Evolutionary conservation across 1,140 invertebrate species (phyloP), one percentile per base, ranked within the genome.

Genomic region (Lepidurus arcticus): DNA sequence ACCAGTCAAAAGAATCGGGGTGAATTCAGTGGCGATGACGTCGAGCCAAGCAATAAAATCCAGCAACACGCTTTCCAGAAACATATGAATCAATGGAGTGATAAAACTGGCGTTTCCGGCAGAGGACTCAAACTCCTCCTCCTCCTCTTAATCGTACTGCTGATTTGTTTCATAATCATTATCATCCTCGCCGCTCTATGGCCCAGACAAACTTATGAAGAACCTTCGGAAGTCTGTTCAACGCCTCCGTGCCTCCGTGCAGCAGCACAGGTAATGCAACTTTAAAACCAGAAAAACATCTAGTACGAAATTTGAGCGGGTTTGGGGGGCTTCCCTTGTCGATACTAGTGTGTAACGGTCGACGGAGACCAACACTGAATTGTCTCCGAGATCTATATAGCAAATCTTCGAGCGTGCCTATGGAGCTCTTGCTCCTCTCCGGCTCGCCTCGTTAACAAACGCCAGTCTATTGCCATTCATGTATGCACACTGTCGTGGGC

Each of bases 151-250:
- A 24, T 83, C 1, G 74, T 84, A 1, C 74, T 82, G 44, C 76
- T 83, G 11, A 16, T 83, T 13, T 79, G 84, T 21, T 73, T 86
- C 10, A 76, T 85, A 6, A 81, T 84, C 42, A 81, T 86, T 8
- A 80, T 86, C 8, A 82, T 81, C 1, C 75, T 86, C 77, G 82
- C 81, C 0, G 81, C 82, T 0, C 78, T 81, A 4, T 86, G 85
- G 85, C 85, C 85, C 0, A 75, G 76, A 7, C 78, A 82, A 11
- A 81, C 81, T 3, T 83, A 84, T 73, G 76, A 81, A 53, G 80
- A 82, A 21, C 79, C 78, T 11, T 81, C 82, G 42, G 82, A 83
- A n/a, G 81, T 85, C 42, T 85, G 84, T 79, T 78, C 53, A 45
- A 81, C 80, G 10, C 80, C 83, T 1, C 81, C 81, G 6, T 85